Evolutionary conservation across 2,113 vertebrate genomes (phyloP).

Genomic region (Saccopteryx bilineata): DNA sequence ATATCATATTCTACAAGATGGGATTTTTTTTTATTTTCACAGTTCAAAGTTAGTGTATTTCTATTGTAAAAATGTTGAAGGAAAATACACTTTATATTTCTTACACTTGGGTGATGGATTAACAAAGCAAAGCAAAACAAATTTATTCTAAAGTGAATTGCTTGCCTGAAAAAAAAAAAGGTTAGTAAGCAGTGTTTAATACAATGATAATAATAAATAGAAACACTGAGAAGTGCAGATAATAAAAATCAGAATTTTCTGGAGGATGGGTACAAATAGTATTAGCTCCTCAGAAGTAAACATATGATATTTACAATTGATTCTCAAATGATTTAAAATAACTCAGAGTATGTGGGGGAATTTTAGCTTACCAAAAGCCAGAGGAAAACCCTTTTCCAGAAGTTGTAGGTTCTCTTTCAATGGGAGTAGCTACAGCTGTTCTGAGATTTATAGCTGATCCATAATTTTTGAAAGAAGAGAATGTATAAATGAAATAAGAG

Average conservation of each 20-base stretch:
- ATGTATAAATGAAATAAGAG: not conserved
- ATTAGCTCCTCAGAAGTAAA: not conserved
- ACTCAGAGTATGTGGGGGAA: not conserved
- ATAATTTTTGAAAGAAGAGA: constrained; percentile 20
- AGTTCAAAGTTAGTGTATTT: constrained; percentile 38
- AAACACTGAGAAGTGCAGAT: not conserved
- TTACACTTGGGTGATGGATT: not conserved
- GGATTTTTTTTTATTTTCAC: not conserved
- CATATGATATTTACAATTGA: constrained; percentile 29
- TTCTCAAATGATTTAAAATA: constrained; percentile 34
- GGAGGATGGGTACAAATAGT: not conserved
- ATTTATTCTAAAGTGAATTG: not conserved
- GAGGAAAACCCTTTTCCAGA: not conserved
- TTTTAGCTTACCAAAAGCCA: not conserved
- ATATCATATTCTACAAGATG: not conserved
- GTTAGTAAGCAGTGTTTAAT: not conserved
- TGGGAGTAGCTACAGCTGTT: not conserved
- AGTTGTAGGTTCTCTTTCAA: not conserved
- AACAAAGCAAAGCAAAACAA: constrained; percentile 1
- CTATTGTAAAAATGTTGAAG: constrained; percentile 21
- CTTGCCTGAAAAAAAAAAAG: not conserved
- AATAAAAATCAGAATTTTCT: constrained; percentile 45
- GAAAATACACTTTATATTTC: not conserved
- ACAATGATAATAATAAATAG: not conserved
- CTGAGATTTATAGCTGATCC: not conserved